Evolutionary conservation across 53 echinoderm and acorn worm species (phyloP).

Genomic region (Zoroaster sp.): DNA sequence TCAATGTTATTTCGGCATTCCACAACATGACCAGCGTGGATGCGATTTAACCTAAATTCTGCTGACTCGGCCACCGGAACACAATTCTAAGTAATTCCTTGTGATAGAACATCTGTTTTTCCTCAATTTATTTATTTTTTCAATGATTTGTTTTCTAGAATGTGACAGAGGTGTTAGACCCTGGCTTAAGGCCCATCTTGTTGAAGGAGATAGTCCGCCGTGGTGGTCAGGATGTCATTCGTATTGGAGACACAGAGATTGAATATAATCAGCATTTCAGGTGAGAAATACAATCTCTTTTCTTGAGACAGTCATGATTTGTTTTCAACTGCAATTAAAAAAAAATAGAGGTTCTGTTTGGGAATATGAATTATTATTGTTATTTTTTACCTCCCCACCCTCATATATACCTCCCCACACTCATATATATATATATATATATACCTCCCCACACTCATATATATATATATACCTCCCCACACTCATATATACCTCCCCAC

Average conservation of each 20-base stretch:
- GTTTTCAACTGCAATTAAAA: not conserved
- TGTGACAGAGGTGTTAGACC: slow-evolving; percentile 92
- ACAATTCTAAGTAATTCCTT: no score
- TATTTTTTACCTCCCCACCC: no score
- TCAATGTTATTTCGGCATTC: no score
- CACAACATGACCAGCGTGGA: not conserved
- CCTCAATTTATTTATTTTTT: not conserved
- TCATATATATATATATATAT: no score
- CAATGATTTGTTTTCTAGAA: slow-evolving; percentile 53
- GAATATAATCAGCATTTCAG: slow-evolving; percentile 97
- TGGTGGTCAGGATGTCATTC: slow-evolving; percentile 95
- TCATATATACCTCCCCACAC: no score
- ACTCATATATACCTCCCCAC: no score
- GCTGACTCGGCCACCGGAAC: not conserved
- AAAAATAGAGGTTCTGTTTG: not conserved
- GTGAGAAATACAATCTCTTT: slow-evolving; percentile 7
- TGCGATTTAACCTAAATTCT: not conserved
- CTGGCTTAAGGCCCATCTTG: slow-evolving; percentile 82
- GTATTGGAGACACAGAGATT: slow-evolving; percentile 93
- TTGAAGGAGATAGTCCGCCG: slow-evolving; percentile 75
- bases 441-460: no score
- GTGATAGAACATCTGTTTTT: no score
- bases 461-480: no score
- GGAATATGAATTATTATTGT: not conserved
- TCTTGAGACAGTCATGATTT: not conserved